phyloP scores from a whole-genome alignment of 2,888 invertebrate species.

The Melanchra persicariae region DNA sequence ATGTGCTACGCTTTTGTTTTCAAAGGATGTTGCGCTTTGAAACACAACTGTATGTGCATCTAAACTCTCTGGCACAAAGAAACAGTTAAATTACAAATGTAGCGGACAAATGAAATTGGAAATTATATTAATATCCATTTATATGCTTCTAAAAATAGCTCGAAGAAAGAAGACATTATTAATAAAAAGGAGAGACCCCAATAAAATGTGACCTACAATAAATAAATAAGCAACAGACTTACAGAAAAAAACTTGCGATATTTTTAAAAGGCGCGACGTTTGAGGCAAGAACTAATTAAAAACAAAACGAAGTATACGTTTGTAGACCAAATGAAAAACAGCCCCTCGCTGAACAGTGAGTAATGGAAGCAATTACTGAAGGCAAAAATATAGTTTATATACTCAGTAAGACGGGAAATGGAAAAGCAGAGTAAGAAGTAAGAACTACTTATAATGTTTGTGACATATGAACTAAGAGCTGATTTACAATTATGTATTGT shows the following conservation, averaged over 20 bases:
- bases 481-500: too few species aligned
- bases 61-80: background rate
- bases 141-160: background rate
- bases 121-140: background rate
- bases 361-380: slow-evolving; percentile 58
- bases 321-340: slow-evolving; percentile 43
- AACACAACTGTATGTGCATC: background rate
- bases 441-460: background rate
- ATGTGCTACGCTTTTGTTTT: background rate
- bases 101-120: background rate
- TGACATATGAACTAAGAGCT: background rate
- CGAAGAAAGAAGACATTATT: background rate
- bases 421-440: background rate
- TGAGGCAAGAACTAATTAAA: slow-evolving; percentile 56
- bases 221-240: slow-evolving; percentile 24
- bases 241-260: slow-evolving; percentile 12
- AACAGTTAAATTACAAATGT: background rate
- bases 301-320: slow-evolving; percentile 48
- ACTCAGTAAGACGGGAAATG: background rate
- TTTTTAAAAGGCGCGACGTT: slow-evolving; percentile 38
- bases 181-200: too few species aligned
- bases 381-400: slow-evolving; percentile 20
- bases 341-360: slow-evolving; percentile 43
- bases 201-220: slow-evolving; percentile 31
- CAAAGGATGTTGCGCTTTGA: slow-evolving; percentile 6